These are phyloP conservation scores for Malurus alboscapulatus DNA, from an alignment of 2,113 vertebrate species.

Conservation along the genomic window DNA sequence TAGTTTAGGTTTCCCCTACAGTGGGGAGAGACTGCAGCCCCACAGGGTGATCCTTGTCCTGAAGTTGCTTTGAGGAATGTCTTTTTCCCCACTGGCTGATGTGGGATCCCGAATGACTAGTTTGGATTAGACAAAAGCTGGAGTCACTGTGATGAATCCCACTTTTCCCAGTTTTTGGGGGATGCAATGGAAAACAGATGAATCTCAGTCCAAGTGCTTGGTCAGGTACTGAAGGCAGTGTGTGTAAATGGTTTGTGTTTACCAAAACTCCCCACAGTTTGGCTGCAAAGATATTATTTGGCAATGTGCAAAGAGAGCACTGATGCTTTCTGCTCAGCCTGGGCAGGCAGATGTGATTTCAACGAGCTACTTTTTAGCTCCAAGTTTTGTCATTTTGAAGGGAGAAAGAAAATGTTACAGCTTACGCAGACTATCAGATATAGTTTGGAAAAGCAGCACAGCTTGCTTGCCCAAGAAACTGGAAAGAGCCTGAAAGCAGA, in stretches of 20 bases:
- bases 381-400: neutral
- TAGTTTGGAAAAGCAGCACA: neutral
- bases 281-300: neutral
- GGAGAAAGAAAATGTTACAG: neutral
- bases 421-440: neutral
- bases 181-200: neutral
- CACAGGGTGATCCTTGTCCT: neutral
- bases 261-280: neutral
- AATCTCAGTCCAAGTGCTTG: neutral
- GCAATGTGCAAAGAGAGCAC: neutral
- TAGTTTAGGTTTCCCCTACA: neutral
- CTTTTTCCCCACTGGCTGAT: neutral
- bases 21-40: neutral
- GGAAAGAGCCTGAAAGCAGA: neutral
- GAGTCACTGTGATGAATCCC: neutral
- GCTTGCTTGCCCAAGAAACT: neutral
- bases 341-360: neutral
- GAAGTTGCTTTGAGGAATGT: neutral
- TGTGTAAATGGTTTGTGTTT: neutral
- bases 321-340: neutral
- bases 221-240: neutral
- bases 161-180: neutral
- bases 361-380: neutral
- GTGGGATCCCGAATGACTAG: neutral
- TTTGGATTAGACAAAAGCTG: neutral